These are phyloP conservation scores for Nerophis ophidion DNA, from an alignment of 2,113 vertebrate genomes.

Conservation along the genomic window DNA sequence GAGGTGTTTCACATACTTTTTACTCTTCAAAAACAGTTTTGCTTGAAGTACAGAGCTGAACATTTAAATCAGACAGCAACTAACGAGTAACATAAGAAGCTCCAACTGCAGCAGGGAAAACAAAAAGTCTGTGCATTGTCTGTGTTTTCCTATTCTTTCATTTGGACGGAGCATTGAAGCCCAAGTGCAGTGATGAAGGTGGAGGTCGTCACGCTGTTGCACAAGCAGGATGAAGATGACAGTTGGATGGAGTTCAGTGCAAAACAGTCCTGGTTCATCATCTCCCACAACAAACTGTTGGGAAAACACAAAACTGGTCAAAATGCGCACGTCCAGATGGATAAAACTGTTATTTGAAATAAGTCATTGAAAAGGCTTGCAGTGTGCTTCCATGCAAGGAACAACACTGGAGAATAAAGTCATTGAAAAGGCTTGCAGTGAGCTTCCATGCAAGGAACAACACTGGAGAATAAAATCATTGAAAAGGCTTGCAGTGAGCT, in stretches of 20 bases:
- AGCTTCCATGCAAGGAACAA: no score
- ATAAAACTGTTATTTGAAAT: background rate
- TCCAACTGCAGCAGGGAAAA: slow-evolving; percentile 3
- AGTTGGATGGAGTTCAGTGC: slow-evolving; percentile 1
- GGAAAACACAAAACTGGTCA: background rate
- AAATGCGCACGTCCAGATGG: background rate
- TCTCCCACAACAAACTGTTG: slow-evolving; percentile 9
- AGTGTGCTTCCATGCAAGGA: no score
- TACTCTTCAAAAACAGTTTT: slow-evolving; percentile 20
- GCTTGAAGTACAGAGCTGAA: slow-evolving; percentile 11
- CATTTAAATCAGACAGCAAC: slow-evolving; percentile 4
- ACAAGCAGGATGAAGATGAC: slow-evolving; percentile 25
- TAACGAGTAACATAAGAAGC: slow-evolving; percentile 23
- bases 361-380: no score
- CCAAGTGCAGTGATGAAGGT: slow-evolving; percentile 2
- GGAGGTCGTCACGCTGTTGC: slow-evolving; percentile 16
- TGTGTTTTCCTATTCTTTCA: slow-evolving; percentile 11
- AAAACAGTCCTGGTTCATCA: background rate
- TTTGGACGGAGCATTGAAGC: slow-evolving; percentile 7
- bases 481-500: no score
- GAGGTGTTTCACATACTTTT: slow-evolving; percentile 19
- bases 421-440: no score
- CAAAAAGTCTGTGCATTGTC: slow-evolving; percentile 3
- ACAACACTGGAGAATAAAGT: no score
- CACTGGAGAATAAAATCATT: no score